Percentiles rank a stretch among this genome's conserved stretches.
Evolutionary conservation across 2,113 vertebrate genomes (phyloP).

Genomic region (Rhea pennata): DNA sequence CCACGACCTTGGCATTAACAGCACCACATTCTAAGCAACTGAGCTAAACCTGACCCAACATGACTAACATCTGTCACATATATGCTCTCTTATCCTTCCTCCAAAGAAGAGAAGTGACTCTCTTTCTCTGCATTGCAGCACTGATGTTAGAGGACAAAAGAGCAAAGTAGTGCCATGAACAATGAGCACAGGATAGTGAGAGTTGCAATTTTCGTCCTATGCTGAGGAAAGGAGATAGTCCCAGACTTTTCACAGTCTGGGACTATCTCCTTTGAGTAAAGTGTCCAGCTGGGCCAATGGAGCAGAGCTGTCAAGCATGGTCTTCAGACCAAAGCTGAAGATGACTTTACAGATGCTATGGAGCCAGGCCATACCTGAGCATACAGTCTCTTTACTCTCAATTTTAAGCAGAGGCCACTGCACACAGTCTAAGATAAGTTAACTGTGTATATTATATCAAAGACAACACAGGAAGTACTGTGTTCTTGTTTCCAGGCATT

Average conservation of each 20-base stretch:
- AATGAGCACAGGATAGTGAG: not conserved
- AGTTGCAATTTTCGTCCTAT: not conserved
- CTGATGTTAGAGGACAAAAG: not conserved
- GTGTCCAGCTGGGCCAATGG: not conserved
- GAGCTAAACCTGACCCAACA: too few relatives aligned
- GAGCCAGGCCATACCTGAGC: not conserved
- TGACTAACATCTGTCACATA: not conserved
- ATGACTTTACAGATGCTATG: rapidly evolving
- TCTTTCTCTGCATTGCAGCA: not conserved
- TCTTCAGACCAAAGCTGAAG: not conserved
- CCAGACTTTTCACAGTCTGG: not conserved
- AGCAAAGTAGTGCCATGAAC: not conserved
- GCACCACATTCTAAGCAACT: too few relatives aligned
- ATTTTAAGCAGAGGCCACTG: not conserved
- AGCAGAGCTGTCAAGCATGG: not conserved
- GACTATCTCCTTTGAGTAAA: not conserved
- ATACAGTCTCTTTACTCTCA: not conserved
- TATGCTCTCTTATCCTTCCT: not conserved
- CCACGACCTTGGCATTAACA: too few relatives aligned
- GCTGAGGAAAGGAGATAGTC: too few relatives aligned
- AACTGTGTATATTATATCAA: not conserved
- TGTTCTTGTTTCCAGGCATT: not conserved
- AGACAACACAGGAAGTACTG: not conserved
- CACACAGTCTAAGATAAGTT: not conserved
- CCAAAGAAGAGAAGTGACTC: not conserved